These are phyloP conservation scores for Deilephila elpenor DNA, from an alignment of 2,888 invertebrate species.

Conservation along the genomic window DNA sequence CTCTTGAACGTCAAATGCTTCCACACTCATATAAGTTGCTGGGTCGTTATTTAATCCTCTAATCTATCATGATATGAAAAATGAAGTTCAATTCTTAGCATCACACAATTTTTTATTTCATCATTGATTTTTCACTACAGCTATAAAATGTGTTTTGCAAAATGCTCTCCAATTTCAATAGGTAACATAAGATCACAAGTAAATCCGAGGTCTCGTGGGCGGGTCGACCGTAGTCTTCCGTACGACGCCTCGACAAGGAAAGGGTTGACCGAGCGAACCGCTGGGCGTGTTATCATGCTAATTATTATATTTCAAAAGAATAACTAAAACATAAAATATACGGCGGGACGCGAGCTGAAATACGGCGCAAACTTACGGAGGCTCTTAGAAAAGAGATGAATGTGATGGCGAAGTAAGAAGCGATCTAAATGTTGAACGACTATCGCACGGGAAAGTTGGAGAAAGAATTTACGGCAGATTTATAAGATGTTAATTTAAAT, in stretches of 20 bases:
- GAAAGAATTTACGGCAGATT: conserved; percentile 25
- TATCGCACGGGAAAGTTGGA: neutral
- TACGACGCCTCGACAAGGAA: conserved; percentile 53
- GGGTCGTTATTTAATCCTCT: neutral
- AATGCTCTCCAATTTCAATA: conserved; percentile 26
- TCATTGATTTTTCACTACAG: neutral
- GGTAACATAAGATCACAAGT: conserved; percentile 23
- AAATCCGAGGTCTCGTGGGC: conserved; percentile 45
- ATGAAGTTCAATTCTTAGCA: neutral
- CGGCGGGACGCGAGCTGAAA: conserved; percentile 22
- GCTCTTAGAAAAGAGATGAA: conserved; percentile 11
- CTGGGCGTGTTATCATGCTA: conserved; percentile 57
- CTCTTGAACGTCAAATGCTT: conserved; percentile 50
- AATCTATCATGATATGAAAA: conserved; percentile 36
- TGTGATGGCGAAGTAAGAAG: conserved; percentile 24
- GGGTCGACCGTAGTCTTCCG: conserved; percentile 46
- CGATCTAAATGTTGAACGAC: conserved; percentile 15
- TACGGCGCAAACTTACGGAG: neutral
- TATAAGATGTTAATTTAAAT: conserved; percentile 40
- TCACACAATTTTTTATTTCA: neutral
- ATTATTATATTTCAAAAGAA: conserved; percentile 60
- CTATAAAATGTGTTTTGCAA: neutral
- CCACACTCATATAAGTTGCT: conserved; percentile 11
- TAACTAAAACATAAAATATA: conserved; percentile 27
- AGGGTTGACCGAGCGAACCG: conserved; percentile 59